Evolutionary conservation across 2,888 invertebrate genomes (phyloP).

Genomic region (Harpalus rufipes): DNA sequence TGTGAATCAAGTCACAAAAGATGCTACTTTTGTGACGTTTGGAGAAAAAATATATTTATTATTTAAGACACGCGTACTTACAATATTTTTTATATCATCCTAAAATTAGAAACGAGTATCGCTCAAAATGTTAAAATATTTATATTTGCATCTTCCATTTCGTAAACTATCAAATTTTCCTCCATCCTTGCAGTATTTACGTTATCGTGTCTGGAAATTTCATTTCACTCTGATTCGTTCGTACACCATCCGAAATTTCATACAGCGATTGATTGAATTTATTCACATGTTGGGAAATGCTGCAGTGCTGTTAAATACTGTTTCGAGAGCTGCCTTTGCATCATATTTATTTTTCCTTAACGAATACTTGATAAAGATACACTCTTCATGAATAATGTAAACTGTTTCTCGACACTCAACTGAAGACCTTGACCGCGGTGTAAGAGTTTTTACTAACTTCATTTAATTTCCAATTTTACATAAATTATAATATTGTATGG

Average conservation of each 20-base stretch:
- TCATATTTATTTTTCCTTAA: constrained; percentile 59
- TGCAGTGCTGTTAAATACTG: constrained; percentile 52
- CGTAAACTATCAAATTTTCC: constrained; percentile 26
- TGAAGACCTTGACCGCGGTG: constrained; percentile 40
- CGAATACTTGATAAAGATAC: constrained; percentile 58
- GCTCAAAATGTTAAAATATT: not conserved
- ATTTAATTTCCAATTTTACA: constrained; percentile 53
- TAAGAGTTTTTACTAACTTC: constrained; percentile 33
- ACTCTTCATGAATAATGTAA: constrained; percentile 59
- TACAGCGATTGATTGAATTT: constrained; percentile 37
- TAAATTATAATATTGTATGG: constrained; percentile 36
- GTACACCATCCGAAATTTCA: constrained; percentile 29
- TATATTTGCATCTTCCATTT: not conserved
- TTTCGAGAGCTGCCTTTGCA: constrained; percentile 4
- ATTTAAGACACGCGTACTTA: too few relatives aligned
- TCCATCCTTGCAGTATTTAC: not conserved
- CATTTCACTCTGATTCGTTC: constrained; percentile 37
- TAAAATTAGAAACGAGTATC: not conserved
- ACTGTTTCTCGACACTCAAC: constrained; percentile 1
- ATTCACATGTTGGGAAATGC: constrained; percentile 46
- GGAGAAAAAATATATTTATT: too few relatives aligned
- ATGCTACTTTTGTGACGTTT: too few relatives aligned
- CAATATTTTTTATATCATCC: too few relatives aligned
- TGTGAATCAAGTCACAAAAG: too few relatives aligned
- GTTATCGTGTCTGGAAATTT: constrained; percentile 47